Base-by-base conservation (phyloP, 2,888 invertebrate species). In the Argyra leucocephala region DNA sequence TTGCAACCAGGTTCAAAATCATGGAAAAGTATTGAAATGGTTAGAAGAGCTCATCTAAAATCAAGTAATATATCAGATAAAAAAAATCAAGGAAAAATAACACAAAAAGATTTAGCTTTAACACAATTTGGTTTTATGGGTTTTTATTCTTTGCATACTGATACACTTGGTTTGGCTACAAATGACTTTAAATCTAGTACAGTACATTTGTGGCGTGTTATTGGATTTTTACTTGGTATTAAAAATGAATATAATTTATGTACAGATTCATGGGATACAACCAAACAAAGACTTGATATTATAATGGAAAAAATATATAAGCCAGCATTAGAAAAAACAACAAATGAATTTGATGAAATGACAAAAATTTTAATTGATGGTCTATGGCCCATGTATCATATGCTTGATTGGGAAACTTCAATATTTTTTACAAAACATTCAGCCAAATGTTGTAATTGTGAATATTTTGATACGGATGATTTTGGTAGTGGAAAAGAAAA, bases 41-140 rank as follows among this genome's bases (percentile, higher is more conserved):
- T 89, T 0, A 82, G 87, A 62, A 82, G 78, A 22, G 83, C 85
- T 26, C 89, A 90, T 73, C 79, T 85, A 66, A 79, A 82, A 5
- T 85, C 85, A 0, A 84, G 84, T 18, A 79, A 81, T 37, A 73
- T 76, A 0, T 74, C 80, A 1, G 78, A 78, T 83, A 77, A 82
- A 23, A 73, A 72, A 6, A 72, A 77, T 15, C 76, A 76, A 1
- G 82, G 82, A 0, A 77, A 81, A n/a, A 85, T 91, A 22, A 85
- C 87, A 0, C 93, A 93, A 76, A 82, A 86, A 67, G 91, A 92
- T 74, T 84, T 93, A 83, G 87, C 87, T 0, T 75, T 92, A 15
- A 91, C 92, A 0, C 90, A 89, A 77, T 89, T 89, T 74, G 91
- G 90, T 5, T 93, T 93, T 75, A 83, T 92, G 72, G 92, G 91